A percentile compares a stretch with the other conserved stretches of the same genome.
Evolutionary conservation across 2,797 vertebrate genomes (phyloP).

Genomic region (Ambastaia sidthimunki): DNA sequence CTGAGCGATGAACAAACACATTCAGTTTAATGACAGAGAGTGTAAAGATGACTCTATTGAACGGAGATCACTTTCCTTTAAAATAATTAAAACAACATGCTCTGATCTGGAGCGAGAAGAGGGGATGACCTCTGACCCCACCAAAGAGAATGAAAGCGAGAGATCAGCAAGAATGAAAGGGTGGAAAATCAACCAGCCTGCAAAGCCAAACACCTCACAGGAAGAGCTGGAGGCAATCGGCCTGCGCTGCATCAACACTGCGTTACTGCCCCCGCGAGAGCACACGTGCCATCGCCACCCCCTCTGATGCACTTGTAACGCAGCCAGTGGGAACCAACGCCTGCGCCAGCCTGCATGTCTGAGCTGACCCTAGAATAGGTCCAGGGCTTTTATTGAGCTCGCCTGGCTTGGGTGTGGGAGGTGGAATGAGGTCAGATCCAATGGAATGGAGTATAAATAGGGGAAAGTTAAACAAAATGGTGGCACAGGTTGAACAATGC

Average conservation of each 20-base stretch:
- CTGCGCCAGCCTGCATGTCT: constrained; percentile 67
- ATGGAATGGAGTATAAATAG: constrained; percentile 52
- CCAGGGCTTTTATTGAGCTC: constrained; percentile 34
- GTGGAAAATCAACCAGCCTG: constrained; percentile 76
- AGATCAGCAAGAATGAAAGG: constrained; percentile 69
- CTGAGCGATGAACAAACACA: constrained; percentile 57
- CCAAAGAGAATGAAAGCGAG: constrained; percentile 87
- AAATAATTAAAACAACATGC: constrained; percentile 66
- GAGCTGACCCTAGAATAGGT: constrained; percentile 46
- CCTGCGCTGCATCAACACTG: constrained; percentile 77
- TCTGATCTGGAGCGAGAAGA: constrained; percentile 72
- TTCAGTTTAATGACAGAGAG: constrained; percentile 69
- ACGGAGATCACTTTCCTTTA: constrained; percentile 70
- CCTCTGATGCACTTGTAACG: constrained; percentile 66
- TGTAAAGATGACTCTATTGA: constrained; percentile 66
- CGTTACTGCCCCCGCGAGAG: constrained; percentile 79
- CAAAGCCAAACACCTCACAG: constrained; percentile 86
- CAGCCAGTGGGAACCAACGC: constrained; percentile 72
- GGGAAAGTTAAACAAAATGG: constrained; percentile 72
- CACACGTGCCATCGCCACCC: constrained; percentile 75
- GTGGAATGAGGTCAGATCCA: constrained; percentile 16
- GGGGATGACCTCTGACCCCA: constrained; percentile 73
- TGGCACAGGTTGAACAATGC: constrained; percentile 74
- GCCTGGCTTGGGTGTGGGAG: constrained; percentile 54
- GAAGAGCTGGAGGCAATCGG: constrained; percentile 87